Evolutionary conservation across 2,888 invertebrate genomes (phyloP).

Genomic region (Villa cingulata): DNA sequence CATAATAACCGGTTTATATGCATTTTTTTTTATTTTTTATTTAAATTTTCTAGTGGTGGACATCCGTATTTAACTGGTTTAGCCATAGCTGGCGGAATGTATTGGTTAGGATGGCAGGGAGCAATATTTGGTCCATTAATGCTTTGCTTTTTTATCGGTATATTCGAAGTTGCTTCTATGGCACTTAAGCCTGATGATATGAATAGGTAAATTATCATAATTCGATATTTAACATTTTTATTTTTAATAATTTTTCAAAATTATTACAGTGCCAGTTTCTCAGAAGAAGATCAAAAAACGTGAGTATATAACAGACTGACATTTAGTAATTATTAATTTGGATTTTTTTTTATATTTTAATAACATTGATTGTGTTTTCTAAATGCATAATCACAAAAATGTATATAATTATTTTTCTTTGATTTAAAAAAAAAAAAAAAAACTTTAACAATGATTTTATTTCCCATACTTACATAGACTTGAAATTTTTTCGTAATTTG

Average conservation of each 20-base stretch:
- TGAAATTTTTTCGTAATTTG: not conserved
- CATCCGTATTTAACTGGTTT: conserved; percentile 95
- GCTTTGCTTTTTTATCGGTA: conserved; percentile 86
- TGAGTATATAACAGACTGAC: too few relatives aligned
- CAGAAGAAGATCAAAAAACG: conserved; percentile 9
- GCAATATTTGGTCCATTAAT: conserved; percentile 93
- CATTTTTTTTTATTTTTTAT: conserved; percentile 4
- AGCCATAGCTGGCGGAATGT: conserved; percentile 95
- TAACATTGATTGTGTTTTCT: too few relatives aligned
- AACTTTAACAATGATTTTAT: too few relatives aligned
- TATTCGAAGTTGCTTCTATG: conserved; percentile 66
- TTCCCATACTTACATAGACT: too few relatives aligned
- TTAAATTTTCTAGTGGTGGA: conserved; percentile 51
- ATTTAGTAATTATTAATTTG: not conserved
- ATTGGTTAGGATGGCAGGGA: conserved; percentile 92
- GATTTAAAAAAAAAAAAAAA: too few relatives aligned
- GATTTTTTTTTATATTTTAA: too few relatives aligned
- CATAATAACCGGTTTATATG: not conserved
- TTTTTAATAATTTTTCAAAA: not conserved
- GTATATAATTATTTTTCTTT: too few relatives aligned
- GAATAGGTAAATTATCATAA: conserved; percentile 20
- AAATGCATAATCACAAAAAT: too few relatives aligned
- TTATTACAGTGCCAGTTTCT: not conserved
- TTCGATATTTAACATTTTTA: not conserved
- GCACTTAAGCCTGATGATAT: conserved; percentile 41